Conservation (phyloP, 2,113 vertebrate genomes). For the Acanthisitta chloris region DNA sequence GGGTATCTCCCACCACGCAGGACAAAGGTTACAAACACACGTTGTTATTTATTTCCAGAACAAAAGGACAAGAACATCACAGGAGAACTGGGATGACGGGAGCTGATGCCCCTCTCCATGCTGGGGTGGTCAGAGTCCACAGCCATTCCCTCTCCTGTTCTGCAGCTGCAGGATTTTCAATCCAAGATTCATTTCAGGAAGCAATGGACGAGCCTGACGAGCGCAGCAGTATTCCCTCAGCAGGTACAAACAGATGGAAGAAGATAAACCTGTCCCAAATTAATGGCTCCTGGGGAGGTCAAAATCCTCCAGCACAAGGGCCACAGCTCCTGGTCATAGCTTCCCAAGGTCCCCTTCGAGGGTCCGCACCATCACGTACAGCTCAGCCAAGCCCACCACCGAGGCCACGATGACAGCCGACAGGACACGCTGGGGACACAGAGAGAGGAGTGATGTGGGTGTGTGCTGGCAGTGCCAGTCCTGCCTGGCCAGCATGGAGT, state of each 20-base stretch:
- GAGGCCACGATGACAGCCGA: conserved; percentile 90
- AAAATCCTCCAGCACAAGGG: neutral
- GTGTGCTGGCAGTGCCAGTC: neutral
- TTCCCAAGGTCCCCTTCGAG: conserved; percentile 93
- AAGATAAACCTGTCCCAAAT: neutral
- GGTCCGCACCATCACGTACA: conserved; percentile 91
- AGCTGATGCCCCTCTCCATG: neutral
- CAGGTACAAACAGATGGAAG: neutral
- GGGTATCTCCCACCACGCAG: accelerated
- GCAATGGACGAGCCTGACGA: neutral
- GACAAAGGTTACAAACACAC: neutral
- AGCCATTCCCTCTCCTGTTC: neutral
- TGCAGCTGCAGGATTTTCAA: neutral
- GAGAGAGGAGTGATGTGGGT: neutral
- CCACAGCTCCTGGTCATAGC: conserved; percentile 50
- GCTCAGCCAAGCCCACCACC: conserved; percentile 92
- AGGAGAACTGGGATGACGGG: neutral
- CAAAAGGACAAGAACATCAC: neutral
- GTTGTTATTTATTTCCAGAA: neutral
- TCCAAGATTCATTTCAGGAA: neutral
- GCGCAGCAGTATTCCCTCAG: neutral
- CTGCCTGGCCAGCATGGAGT: neutral
- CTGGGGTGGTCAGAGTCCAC: neutral
- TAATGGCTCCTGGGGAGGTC: neutral
- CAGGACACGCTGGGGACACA: conserved; percentile 78